These are phyloP conservation scores for Fissipunctia ypsillon DNA, from an alignment of 2,888 invertebrate species.

Conservation along the genomic window DNA sequence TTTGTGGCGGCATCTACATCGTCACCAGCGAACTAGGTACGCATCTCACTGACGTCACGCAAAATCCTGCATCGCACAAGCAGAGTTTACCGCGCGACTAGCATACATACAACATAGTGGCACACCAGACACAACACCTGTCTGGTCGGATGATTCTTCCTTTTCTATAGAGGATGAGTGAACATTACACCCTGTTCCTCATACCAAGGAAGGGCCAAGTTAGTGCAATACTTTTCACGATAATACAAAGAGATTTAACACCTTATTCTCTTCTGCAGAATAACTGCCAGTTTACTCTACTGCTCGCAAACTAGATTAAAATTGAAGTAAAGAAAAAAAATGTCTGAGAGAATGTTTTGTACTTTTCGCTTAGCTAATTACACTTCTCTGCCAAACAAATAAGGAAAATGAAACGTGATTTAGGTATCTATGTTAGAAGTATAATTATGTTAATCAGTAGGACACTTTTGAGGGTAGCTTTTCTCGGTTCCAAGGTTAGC, in stretches of 20 bases:
- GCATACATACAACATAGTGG: no score
- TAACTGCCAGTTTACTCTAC: background rate
- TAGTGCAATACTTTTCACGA: background rate
- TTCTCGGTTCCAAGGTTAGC: constrained; percentile 32
- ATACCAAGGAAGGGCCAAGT: no score
- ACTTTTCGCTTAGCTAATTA: constrained; percentile 35
- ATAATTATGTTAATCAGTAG: constrained; percentile 45
- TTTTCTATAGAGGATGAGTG: no score
- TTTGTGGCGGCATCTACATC: background rate
- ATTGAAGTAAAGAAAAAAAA: background rate
- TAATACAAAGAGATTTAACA: background rate
- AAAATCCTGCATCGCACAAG: no score
- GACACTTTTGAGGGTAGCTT: constrained; percentile 31
- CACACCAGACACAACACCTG: no score
- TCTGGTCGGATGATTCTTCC: no score
- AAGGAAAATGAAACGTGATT: constrained; percentile 41
- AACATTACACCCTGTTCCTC: no score
- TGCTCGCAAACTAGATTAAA: background rate
- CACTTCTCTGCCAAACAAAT: constrained; percentile 12
- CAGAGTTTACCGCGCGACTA: no score
- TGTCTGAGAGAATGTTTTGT: background rate
- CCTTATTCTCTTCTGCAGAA: no score
- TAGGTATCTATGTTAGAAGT: constrained; percentile 31
- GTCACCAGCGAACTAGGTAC: no score
- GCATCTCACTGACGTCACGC: no score